Evolutionary conservation across 1,140 invertebrate genomes (phyloP), one percentile per base, ranked within the genome.

Genomic region (Drosophila leontia): DNA sequence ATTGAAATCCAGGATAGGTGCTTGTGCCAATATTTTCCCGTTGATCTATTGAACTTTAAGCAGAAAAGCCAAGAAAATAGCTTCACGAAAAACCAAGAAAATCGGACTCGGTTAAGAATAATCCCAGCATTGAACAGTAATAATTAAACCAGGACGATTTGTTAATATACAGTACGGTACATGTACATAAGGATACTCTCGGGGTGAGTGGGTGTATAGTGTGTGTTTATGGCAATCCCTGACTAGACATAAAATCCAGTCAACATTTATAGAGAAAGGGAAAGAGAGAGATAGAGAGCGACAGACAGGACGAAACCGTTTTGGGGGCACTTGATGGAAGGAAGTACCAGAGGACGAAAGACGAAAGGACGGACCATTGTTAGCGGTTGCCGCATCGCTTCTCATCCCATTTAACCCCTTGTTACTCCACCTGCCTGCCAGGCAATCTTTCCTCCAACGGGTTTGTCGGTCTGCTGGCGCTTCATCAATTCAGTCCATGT

Each of bases 401-500:
- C 51, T 23, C n/a, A 29, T 17, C 41, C 34, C 13, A 37, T 39
- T 37, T 42, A 62, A 17, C 17, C 39, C 48, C 58, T 55, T 55
- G 51, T 7, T n/a, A 34, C 23, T 39, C 15, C 35, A 29, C 7
- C 15, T 15, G 12, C 13, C 37, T 17, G 15, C 41, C 41, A 42
- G 41, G 15, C 41, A 5, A 47, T 32, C 48, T 34, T 29, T 34
- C 7, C 9, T 79, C 58, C 51, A 82, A 79, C 62, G 65, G 84
- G 84, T 87, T 83, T 87, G 76, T 87, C 83, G 84, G 84, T 80
- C 80, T 77, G 80, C 70, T 67, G 84, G 68, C 82, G 84, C 83
- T 86, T 86, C 84, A 86, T 86, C 84, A 87, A 86, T 88, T 83
- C 83, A 63, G 65, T 51, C 59, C 72, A 68, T 82, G 83, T 87